Percentiles rank a stretch among this genome's conserved stretches.
Conservation (phyloP, 2,797 vertebrate species). For the Megalops cyprinoides region DNA sequence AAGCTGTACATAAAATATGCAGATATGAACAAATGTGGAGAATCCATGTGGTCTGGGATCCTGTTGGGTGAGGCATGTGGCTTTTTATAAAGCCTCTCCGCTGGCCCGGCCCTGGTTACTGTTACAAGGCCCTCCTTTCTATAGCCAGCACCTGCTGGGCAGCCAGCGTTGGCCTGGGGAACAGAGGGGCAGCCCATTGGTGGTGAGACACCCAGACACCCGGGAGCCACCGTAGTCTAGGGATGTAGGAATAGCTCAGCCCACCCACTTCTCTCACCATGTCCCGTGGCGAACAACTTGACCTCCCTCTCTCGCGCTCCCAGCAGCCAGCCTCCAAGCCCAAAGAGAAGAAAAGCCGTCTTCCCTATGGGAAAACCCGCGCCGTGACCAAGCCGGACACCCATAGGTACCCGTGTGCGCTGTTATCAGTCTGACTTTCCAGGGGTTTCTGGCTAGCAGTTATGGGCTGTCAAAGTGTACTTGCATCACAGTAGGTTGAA, state of each 20-base stretch:
- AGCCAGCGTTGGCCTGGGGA: conserved; percentile 45
- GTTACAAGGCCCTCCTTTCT: conserved; percentile 65
- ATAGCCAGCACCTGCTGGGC: conserved; percentile 63
- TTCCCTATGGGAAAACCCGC: conserved; percentile 60
- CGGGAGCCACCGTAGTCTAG: conserved; percentile 52
- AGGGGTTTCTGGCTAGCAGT: too few species aligned
- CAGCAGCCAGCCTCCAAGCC: conserved; percentile 64
- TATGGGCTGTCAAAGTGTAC: too few species aligned
- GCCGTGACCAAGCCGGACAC: conserved; percentile 52
- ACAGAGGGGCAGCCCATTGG: conserved; percentile 56
- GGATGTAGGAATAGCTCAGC: conserved; percentile 39
- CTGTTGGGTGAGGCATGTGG: conserved; percentile 31
- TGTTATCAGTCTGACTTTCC: neutral
- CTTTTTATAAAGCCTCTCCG: conserved; percentile 40
- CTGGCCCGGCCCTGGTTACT: conserved; percentile 56
- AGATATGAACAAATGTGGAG: conserved; percentile 23
- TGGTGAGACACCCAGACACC: conserved; percentile 48
- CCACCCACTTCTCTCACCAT: conserved; percentile 62
- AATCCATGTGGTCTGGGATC: conserved; percentile 41
- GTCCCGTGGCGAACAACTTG: conserved; percentile 63
- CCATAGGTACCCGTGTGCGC: conserved; percentile 62
- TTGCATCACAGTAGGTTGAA: too few species aligned
- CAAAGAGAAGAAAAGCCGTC: conserved; percentile 65
- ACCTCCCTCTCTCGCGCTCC: conserved; percentile 61
- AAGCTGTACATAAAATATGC: too few species aligned